Evolutionary conservation across 1,140 invertebrate species (phyloP), one percentile per base, ranked within the genome.

Genomic region (Lepidurus packardi): DNA sequence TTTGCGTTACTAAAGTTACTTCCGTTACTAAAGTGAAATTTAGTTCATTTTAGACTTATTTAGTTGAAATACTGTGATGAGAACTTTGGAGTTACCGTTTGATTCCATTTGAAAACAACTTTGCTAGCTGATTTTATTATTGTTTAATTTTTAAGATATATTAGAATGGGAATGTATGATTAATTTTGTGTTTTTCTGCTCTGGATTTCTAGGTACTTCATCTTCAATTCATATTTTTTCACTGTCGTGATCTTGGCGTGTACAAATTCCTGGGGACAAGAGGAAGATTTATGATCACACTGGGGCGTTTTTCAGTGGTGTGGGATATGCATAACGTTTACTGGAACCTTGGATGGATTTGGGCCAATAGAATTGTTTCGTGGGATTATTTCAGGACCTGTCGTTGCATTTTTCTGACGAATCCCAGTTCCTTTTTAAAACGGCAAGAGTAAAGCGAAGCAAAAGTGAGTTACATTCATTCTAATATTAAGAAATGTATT

Each of bases 1-100:
- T 65, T 7, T 65, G 21, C 34, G 34, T 0, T 34, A 4, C n/a
- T n/a, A n/a, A n/a, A n/a, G n/a, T n/a, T n/a, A n/a, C n/a, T 34
- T 34, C 3, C 34, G 34, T 34, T 34, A 34, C 3, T 34, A 34
- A 34, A 34, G 3, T 34, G 34, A 34, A 34, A 3, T 65, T 65
- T 13, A 65, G 6, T 7, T 65, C 13, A 13, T 13, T 65, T 65
- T 34, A 4, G n/a, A 7, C 1, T 65, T 65, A 65, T 16, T 65
- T 7, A 0, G 1, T n/a, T n/a, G 21, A 13, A 9, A 13, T 65
- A n/a, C 21, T 65, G 9, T 65, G 53, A 65, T 65, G 53, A 65
- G 21, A 65, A 13, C 21, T 47, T 65, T 65, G 53, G 53, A 65
- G 53, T 65, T 65, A 65, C 53, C 53, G 53, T 65, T 65, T 65